Percentiles rank a stretch among this genome's conserved stretches.
Evolutionary conservation across 2,797 vertebrate species (phyloP).

Genomic region (Peromyscus attwateri): DNA sequence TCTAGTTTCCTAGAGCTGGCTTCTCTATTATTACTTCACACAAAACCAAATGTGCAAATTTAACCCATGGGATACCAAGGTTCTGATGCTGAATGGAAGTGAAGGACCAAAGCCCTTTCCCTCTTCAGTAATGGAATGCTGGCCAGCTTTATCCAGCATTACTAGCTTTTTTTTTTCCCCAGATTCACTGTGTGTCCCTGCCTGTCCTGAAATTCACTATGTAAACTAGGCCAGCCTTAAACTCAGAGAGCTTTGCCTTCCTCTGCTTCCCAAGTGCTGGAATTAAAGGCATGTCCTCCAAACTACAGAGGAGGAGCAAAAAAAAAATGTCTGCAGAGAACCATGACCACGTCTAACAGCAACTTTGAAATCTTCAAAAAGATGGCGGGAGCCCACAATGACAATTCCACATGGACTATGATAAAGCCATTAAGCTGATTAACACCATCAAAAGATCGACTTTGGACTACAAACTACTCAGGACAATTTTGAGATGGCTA

Average conservation of each 20-base stretch:
- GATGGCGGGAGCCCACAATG: no score
- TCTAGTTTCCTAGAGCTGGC: not conserved
- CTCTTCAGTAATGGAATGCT: not conserved
- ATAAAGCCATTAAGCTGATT: no score
- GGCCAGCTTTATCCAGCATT: not conserved
- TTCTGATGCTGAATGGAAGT: not conserved
- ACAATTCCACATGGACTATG: no score
- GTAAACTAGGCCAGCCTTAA: not conserved
- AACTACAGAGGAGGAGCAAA: no score
- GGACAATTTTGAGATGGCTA: no score
- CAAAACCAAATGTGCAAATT: constrained; percentile 32
- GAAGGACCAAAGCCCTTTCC: not conserved
- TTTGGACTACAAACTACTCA: no score
- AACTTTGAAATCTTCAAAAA: no score
- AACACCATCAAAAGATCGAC: no score
- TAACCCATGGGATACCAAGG: not conserved
- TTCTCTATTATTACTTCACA: not conserved
- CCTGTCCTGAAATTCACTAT: not conserved
- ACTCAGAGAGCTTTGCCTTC: not conserved
- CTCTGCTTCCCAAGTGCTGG: not conserved
- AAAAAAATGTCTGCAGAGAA: no score
- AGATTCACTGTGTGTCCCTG: not conserved
- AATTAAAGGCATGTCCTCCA: not conserved
- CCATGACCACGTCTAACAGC: no score
- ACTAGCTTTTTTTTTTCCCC: not conserved